Base-by-base conservation (phyloP, 2,113 vertebrate species). In the Malaclemys terrapin region DNA sequence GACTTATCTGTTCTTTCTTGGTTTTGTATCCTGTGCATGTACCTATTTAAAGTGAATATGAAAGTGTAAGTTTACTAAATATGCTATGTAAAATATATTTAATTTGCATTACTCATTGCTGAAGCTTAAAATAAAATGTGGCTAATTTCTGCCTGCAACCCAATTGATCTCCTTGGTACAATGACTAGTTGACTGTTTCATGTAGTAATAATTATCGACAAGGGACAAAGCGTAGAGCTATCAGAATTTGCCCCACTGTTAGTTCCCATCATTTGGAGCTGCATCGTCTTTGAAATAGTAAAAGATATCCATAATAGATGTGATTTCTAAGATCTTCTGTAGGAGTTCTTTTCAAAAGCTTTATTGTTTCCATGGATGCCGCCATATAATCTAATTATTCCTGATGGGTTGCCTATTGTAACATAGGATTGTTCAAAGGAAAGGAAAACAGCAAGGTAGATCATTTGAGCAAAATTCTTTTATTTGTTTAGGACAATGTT, bases 301-400 rank as follows among this genome's bases (percentile, higher is more conserved):
- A 96, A 93, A 97, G 93, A 97, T 96, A 96, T 95, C 95, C 94
- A 97, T 97, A 97, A 97, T 97, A 97, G 83, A 97, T 96, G 96
- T 96, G 96, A 96, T 97, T 97, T 97, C 96, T 94, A 95, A 97
- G 94, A 97, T 97, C 87, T 97, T 97, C 96, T 90, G 88, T 94
- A 92, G 91, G 89, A 96, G 87, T 92, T 85, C 94, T 94, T 97
- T 95, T 96, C 97, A 97, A 97, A 95, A 97, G 95, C 93, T 94
- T 82, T 86, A 96, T 97, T 97, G 97, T 97, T 98, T 97, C 97
- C 97, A 96, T 95, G 96, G 95, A 96, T 95, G 95, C 94, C 4
- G 84, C 95, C 87, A 90, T 97, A 98, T 97, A 98, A 98, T 97
- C 97, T 97, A 97, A 98, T 97, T 98, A 98, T 95, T 97, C 96